These are phyloP conservation scores for Mechanitis mazaeus DNA, from an alignment of 2,888 invertebrate genomes.

Conservation along the genomic window DNA sequence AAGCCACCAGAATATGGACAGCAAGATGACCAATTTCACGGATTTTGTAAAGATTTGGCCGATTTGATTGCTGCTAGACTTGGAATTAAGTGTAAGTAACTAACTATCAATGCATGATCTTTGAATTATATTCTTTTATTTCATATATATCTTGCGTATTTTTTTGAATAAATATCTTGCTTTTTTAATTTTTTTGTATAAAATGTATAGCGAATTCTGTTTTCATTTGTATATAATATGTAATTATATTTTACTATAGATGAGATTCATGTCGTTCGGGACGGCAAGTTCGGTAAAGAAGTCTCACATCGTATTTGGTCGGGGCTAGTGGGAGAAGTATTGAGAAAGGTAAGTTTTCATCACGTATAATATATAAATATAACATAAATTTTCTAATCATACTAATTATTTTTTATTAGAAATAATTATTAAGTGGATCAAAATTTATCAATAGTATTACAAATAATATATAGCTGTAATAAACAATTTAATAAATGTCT, in stretches of 20 bases:
- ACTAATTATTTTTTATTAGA: too few species aligned
- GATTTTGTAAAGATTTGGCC: constrained; percentile 94
- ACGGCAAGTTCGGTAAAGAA: constrained; percentile 88
- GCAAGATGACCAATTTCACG: constrained; percentile 89
- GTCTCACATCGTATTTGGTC: constrained; percentile 85
- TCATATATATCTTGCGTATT: too few species aligned
- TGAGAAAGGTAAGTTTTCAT: constrained; percentile 83
- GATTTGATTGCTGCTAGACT: constrained; percentile 87
- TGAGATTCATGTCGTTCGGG: constrained; percentile 89
- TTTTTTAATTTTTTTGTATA: too few species aligned
- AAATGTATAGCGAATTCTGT: too few species aligned
- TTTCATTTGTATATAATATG: background rate
- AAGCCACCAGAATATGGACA: constrained; percentile 78
- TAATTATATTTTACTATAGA: constrained; percentile 73
- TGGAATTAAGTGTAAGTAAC: constrained; percentile 85
- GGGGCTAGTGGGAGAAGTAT: constrained; percentile 91
- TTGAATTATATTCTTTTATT: background rate
- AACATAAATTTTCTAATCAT: too few species aligned
- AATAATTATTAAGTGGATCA: too few species aligned
- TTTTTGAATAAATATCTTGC: too few species aligned
- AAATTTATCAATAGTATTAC: too few species aligned
- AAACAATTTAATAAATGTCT: too few species aligned
- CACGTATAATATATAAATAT: background rate
- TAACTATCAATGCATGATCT: background rate
- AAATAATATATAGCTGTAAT: background rate